Evolutionary conservation across 2,797 vertebrate species (phyloP), one percentile per base, ranked within the genome.

Genomic region (Petrocephalus schoutedeni): DNA sequence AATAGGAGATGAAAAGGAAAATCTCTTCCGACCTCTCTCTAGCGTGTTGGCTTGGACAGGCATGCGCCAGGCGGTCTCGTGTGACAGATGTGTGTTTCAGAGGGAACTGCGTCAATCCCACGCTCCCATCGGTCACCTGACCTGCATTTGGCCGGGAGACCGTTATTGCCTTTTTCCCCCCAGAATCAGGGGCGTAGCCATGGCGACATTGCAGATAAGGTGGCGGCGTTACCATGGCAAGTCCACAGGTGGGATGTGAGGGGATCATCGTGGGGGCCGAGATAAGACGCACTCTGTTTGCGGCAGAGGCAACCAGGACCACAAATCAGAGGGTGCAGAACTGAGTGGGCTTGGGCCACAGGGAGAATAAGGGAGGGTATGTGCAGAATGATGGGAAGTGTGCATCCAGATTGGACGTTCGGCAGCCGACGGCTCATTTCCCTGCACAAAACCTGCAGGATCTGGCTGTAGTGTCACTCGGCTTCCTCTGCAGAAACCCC

Each of bases 181-280:
- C n/a, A n/a, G 80, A 53, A 21, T 51, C 80, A 83, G 80, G 45
- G 71, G 80, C 49, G 80, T 83, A 83, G 80, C 80, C 80, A 83
- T 83, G 80, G 80, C 49, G 80, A 83, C 80, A 83, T 9, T 83
- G 80, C 49, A 21, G 80, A 21, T 21, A 54, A 51, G 49, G 80
- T 83, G 80, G 49, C 19, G 10, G 41, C n/a, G 80, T 83, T 83
- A 83, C 80, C 80, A 83, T 83, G 49, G 80, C 49, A n/a, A 83
- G 80, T 77, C 36, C 71, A 45, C 71, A 77, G 71, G 71, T 77
- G 71, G 71, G 32, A 77, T 77, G 71, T 41, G 7, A 77, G 14
- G 28, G 71, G 71, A 77, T 45, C 41, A n/a, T 77, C 2, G 71
- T 41, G 71, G 36, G 71, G 71, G 36, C 36, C 41, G 71, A 77